These are phyloP conservation scores for Chironomus tentans DNA, from an alignment of 2,888 invertebrate species.

Conservation along the genomic window DNA sequence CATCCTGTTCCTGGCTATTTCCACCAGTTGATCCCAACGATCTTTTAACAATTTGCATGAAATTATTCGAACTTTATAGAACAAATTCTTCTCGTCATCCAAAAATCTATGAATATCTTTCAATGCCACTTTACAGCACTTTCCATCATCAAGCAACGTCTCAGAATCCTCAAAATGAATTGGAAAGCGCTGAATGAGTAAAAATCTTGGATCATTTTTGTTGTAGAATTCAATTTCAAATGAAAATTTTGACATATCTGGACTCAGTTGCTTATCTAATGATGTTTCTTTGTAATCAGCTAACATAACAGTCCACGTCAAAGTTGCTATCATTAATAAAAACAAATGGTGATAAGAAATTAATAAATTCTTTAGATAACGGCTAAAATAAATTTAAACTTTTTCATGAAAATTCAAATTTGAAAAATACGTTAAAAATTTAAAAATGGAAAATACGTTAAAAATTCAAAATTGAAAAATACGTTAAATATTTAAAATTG, in stretches of 20 bases:
- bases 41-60: background rate
- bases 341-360: background rate
- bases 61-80: slow-evolving; percentile 7
- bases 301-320: slow-evolving; percentile 38
- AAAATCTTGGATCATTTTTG: slow-evolving; percentile 37
- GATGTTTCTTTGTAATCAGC: slow-evolving; percentile 33
- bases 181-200: slow-evolving; percentile 39
- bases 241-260: slow-evolving; percentile 34
- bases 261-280: slow-evolving; percentile 33
- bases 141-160: slow-evolving; percentile 39
- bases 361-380: background rate
- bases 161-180: slow-evolving; percentile 40
- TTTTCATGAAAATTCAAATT: background rate
- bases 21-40: slow-evolving; percentile 13
- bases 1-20: background rate
- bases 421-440: no score
- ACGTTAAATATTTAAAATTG: no score
- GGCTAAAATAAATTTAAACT: background rate
- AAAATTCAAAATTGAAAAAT: background rate
- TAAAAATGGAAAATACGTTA: background rate
- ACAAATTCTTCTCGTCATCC: slow-evolving; percentile 31
- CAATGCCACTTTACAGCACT: slow-evolving; percentile 36
- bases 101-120: slow-evolving; percentile 37
- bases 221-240: slow-evolving; percentile 39
- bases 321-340: background rate